A percentile compares a stretch with the other conserved stretches of the same genome.
Conservation (phyloP, 2,113 vertebrate genomes). For the Dicrurus megarhynchus region DNA sequence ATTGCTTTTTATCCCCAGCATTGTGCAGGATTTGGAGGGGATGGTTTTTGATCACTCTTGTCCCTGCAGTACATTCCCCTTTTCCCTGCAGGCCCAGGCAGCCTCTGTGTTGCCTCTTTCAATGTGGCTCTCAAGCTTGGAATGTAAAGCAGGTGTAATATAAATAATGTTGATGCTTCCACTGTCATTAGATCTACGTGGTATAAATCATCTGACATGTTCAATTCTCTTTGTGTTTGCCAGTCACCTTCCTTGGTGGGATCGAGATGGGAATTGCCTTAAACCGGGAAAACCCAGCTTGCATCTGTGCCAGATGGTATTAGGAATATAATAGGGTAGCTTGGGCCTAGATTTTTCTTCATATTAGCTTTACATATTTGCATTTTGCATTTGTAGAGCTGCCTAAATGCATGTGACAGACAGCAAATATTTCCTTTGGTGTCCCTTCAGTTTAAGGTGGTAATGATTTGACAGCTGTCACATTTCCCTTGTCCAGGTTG, state of each 20-base stretch:
- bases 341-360: not conserved
- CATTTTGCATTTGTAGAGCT: not conserved
- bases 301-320: not conserved
- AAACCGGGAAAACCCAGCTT: not conserved
- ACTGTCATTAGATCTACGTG: not conserved
- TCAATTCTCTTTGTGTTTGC: not conserved
- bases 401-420: not conserved
- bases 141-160: constrained; percentile 6
- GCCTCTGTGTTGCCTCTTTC: not conserved
- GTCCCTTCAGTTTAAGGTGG: not conserved
- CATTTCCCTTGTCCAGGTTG: not conserved
- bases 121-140: not conserved
- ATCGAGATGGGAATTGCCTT: not conserved
- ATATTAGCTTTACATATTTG: not conserved
- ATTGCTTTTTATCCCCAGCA: not conserved
- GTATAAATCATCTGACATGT: not conserved
- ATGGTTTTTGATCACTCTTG: fast-evolving
- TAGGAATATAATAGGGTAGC: not conserved
- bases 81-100: not conserved
- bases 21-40: not conserved
- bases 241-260: not conserved
- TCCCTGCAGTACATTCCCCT: fast-evolving
- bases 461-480: not conserved
- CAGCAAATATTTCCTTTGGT: not conserved
- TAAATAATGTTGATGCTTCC: not conserved